Conservation (phyloP, 2,113 vertebrate genomes). For the Oncorhynchus kisutch region DNA sequence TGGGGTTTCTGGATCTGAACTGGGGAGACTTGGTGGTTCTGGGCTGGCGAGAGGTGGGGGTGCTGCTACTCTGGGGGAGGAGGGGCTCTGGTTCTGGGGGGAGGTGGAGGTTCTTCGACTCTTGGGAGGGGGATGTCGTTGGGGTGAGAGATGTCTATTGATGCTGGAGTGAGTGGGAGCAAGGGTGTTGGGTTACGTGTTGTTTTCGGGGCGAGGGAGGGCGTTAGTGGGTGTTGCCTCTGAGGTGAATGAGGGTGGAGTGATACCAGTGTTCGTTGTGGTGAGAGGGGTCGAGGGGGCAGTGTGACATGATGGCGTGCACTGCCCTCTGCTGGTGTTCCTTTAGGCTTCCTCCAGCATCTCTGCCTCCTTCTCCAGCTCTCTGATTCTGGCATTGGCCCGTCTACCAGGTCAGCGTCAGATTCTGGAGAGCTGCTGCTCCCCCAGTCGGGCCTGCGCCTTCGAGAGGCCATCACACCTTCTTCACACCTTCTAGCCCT, state of each 20-base stretch:
- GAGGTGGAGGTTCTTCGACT: not conserved
- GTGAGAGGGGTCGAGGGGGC: conserved; percentile 28
- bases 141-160: conserved; percentile 36
- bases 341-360: conserved; percentile 83
- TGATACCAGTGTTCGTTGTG: conserved; percentile 15
- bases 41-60: too few relatives aligned
- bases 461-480: conserved; percentile 23
- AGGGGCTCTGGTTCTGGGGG: too few relatives aligned
- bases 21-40: too few relatives aligned
- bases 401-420: conserved; percentile 76
- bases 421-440: conserved; percentile 44
- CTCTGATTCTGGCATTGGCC: conserved; percentile 77
- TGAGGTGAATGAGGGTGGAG: conserved; percentile 17
- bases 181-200: not conserved
- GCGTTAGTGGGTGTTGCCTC: conserved; percentile 20
- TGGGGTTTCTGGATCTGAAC: too few relatives aligned
- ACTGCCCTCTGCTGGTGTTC: conserved; percentile 75
- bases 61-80: too few relatives aligned
- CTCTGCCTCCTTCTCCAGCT: conserved; percentile 83
- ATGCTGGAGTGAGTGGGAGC: not conserved
- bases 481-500: conserved; percentile 42
- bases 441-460: not conserved
- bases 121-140: not conserved
- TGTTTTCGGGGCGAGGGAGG: conserved; percentile 33
- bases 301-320: conserved; percentile 38